A percentile compares a stretch with the other conserved stretches of the same genome.
These are phyloP conservation scores for Aporophyla nigra DNA, from an alignment of 2,888 invertebrate species.

Conservation along the genomic window DNA sequence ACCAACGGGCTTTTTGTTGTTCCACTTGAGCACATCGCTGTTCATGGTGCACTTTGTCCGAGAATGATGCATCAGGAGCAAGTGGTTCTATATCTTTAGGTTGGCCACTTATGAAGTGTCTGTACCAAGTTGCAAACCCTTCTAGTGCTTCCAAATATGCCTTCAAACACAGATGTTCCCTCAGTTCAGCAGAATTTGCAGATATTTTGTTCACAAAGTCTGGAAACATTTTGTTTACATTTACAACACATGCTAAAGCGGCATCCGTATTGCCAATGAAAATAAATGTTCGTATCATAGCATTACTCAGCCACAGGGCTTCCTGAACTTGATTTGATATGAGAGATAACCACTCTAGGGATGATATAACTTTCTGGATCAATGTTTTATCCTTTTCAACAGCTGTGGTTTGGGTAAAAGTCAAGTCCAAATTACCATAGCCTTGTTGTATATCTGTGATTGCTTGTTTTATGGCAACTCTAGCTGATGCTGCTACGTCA, in stretches of 20 bases:
- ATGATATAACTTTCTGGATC: constrained; percentile 84
- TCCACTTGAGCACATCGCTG: constrained; percentile 95
- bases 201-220: constrained; percentile 83
- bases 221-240: constrained; percentile 83
- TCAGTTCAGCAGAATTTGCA: constrained; percentile 88
- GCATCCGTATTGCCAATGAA: constrained; percentile 95
- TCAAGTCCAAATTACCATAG: constrained; percentile 89
- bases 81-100: constrained; percentile 93
- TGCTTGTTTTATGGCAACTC: constrained; percentile 95
- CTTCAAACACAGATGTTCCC: constrained; percentile 97
- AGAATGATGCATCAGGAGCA: constrained; percentile 93
- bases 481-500: constrained; percentile 96
- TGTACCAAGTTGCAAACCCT: constrained; percentile 97
- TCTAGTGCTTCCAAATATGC: constrained; percentile 97
- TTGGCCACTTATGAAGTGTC: constrained; percentile 94
- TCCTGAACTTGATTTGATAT: constrained; percentile 95
- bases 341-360: constrained; percentile 97
- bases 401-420: constrained; percentile 93
- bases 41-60: constrained; percentile 97
- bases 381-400: constrained; percentile 88
- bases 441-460: constrained; percentile 86
- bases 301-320: constrained; percentile 96
- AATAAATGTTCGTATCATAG: constrained; percentile 96
- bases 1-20: constrained; percentile 95
- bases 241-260: constrained; percentile 93